phyloP scores from a whole-genome alignment of 2,797 vertebrate species.

The Crenuchus spilurus region DNA sequence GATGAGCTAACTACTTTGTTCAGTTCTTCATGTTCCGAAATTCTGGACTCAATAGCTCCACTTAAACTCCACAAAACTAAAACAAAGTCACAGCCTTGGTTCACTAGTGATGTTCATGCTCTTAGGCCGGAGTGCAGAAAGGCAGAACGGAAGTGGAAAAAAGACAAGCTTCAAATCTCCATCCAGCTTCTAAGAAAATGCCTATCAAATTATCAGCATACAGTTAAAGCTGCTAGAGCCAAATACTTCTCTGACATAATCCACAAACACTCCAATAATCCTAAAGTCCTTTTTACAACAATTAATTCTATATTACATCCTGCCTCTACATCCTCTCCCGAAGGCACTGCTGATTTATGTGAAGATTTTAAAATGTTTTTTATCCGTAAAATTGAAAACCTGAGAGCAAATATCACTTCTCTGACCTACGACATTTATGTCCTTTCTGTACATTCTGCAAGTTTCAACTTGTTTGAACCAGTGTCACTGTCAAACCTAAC shows the following conservation, averaged over 20 bases:
- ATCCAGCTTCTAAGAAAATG: background rate
- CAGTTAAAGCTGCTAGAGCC: too few species aligned
- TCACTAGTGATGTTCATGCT: too few species aligned
- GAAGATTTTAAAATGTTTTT: background rate
- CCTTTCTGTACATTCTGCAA: background rate
- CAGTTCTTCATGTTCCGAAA: too few species aligned
- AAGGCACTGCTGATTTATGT: background rate
- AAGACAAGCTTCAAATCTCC: background rate
- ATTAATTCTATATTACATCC: background rate
- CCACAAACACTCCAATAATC: background rate
- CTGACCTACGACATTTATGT: too few species aligned
- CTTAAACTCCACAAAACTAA: too few species aligned
- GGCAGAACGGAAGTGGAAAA: too few species aligned
- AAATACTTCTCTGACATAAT: background rate
- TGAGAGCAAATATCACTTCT: background rate
- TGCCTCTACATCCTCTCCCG: background rate
- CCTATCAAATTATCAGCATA: background rate
- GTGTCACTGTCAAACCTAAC: background rate
- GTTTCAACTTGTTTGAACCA: background rate
- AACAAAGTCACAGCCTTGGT: too few species aligned
- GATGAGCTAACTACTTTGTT: too few species aligned
- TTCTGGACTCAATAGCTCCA: too few species aligned
- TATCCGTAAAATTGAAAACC: background rate
- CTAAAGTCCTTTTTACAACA: background rate
- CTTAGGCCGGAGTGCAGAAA: too few species aligned